Evolutionary conservation across 2,888 invertebrate species (phyloP).

Genomic region (Agelastica alni): DNA sequence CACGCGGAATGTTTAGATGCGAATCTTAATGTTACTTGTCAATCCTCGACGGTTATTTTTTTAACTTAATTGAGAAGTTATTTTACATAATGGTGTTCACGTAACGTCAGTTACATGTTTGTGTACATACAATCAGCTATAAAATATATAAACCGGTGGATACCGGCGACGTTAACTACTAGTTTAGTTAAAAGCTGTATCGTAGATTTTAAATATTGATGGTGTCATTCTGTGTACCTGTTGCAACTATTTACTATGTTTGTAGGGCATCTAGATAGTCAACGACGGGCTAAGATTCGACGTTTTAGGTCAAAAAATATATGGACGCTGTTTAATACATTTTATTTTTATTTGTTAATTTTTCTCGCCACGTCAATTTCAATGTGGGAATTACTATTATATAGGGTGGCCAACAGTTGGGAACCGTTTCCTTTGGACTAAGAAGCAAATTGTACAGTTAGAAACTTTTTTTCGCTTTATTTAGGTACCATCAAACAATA

Average conservation of each 20-base stretch:
- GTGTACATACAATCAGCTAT: conserved; percentile 24
- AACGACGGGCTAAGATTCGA: too few relatives aligned
- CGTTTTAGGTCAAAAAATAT: too few relatives aligned
- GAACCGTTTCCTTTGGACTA: too few relatives aligned
- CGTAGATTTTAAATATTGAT: conserved; percentile 12
- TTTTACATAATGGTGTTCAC: conserved; percentile 43
- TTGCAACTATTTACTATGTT: not conserved
- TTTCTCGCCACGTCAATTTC: too few relatives aligned
- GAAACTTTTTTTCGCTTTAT: too few relatives aligned
- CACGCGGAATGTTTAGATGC: conserved; percentile 38
- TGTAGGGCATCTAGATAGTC: not conserved
- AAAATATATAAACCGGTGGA: conserved; percentile 23
- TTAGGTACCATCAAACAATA: too few relatives aligned
- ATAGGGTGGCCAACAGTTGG: too few relatives aligned
- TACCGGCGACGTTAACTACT: conserved; percentile 24
- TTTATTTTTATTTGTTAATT: too few relatives aligned
- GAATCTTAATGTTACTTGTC: conserved; percentile 45
- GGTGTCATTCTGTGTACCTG: not conserved
- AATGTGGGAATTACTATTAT: too few relatives aligned
- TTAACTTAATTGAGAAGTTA: conserved; percentile 45
- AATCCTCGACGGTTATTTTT: conserved; percentile 41
- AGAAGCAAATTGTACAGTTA: too few relatives aligned
- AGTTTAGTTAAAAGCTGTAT: conserved; percentile 19
- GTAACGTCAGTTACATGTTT: conserved; percentile 33
- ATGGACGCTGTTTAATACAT: too few relatives aligned